These are phyloP conservation scores for Cerastis leucographa DNA, from an alignment of 2,888 invertebrate genomes.

Conservation along the genomic window DNA sequence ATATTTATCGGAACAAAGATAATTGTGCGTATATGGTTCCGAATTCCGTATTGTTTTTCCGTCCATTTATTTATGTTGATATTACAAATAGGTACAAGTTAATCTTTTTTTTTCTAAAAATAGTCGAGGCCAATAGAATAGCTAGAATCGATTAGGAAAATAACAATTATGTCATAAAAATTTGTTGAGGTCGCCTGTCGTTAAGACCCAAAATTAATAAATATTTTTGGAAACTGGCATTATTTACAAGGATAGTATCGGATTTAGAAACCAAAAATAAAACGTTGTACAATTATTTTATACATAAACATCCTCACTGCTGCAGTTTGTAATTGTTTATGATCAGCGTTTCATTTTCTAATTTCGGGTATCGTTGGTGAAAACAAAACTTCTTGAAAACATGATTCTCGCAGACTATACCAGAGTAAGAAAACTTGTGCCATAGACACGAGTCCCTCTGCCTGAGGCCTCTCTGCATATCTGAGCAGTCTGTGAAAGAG, in stretches of 20 bases:
- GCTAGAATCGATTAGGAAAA: conserved; percentile 40
- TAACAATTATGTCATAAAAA: conserved; percentile 43
- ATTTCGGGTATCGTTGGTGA: background rate
- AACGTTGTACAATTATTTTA: background rate
- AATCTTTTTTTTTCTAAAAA: conserved; percentile 36
- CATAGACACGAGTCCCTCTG: conserved; percentile 63
- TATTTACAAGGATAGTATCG: conserved; percentile 40
- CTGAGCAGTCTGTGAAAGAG: conserved; percentile 76
- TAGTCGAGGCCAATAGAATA: conserved; percentile 46
- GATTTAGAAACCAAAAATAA: conserved; percentile 22
- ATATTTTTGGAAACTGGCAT: conserved; percentile 21
- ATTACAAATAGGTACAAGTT: conserved; percentile 27
- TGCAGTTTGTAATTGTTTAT: background rate
- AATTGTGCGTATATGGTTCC: conserved; percentile 15
- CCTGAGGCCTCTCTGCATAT: conserved; percentile 75
- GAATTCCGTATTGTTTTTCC: conserved; percentile 7
- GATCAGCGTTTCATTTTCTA: background rate
- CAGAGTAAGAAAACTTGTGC: conserved; percentile 52
- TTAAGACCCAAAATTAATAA: conserved; percentile 20
- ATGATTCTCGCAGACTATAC: conserved; percentile 16
- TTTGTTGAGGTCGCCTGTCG: conserved; percentile 30
- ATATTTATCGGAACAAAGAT: conserved; percentile 35
- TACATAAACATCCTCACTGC: background rate
- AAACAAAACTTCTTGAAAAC: background rate
- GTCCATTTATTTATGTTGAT: conserved; percentile 14